Evolutionary conservation across 2,888 invertebrate species (phyloP), one percentile per base, ranked within the genome.

Genomic region (Apodemia mormo): DNA sequence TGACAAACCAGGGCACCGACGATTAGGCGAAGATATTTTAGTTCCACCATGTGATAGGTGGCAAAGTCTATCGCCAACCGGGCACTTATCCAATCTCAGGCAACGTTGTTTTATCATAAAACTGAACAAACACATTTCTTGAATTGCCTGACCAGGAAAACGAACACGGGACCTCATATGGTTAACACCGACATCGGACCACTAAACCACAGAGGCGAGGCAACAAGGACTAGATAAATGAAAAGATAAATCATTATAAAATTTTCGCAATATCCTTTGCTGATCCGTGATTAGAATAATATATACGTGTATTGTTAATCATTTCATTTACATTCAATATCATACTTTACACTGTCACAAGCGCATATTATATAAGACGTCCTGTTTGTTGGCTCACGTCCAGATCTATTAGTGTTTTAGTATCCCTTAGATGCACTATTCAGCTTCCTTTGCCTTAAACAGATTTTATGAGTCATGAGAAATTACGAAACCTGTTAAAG

Each of bases 391-490:
- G 90, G 90, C 89, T 80, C 76, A 75, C 75, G 74, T 82, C 90
- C 90, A 90, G 83, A 76, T 76, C 86, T 87, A 88, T 89, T 84
- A 87, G 84, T 80, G 86, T 83, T 80, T 80, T 80, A 80, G 78
- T 68, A 74, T 77, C 80, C 77, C 78, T 75, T 79, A 80, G 80
- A 80, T 76, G 79, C 80, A 79, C 78, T 82, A 82, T 70, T 37
- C 73, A 77, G 77, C 76, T 86, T 86, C 86, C 84, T 85, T 81
- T 80, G 76, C 76, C 80, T 77, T 75, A 64, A 64, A 8, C 33
- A 64, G 64, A 64, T 14, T 37, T 14, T 14, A 37, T 64, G 37
- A 64, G 33, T 64, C 64, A 64, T 12, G 37, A n/a, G 64, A 14
- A 64, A 33, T 37, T 33, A 37, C 33, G 58, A 29, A 58, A 30